Base-by-base conservation (phyloP, 1,140 invertebrate genomes). In the Hestina assimilis region DNA sequence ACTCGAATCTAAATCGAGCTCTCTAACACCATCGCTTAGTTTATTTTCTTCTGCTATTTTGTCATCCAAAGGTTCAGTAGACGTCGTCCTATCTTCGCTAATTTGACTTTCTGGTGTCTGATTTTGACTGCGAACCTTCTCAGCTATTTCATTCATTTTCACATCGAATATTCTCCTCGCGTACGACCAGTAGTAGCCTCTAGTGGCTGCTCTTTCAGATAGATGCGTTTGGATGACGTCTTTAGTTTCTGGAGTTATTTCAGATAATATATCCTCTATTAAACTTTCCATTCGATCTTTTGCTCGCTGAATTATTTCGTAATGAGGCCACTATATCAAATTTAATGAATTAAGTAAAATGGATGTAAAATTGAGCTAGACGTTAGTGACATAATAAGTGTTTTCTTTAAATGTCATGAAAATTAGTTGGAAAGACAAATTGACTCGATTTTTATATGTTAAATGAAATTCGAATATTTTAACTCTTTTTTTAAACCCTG, bases 121-220 rank as follows among this genome's bases (percentile, higher is more conserved):
- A 1, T 33, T 23, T 15, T 12, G n/a, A 9, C 12, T 9, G 0
- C 29, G 26, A 23, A 29, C 40, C 26, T 12, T 21, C 15, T 24
- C 7, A 11, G 38, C 26, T 4, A 20, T 9, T 26, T 41, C 28
- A 26, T 24, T 26, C 4, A 53, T 53, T 45, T 57, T 33, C 11
- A 21, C n/a, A 7, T 63, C 47, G 31, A 63, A 72, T 15, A 55
- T 38, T 3, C 17, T 53, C 6, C 50, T 40, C 4, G 79, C 74
- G 21, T 52, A 65, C n/a, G 72, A 48, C 81, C 81, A 84, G 17
- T 75, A 78, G 63, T 77, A 79, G 2, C 76, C 76, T 4, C 42
- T 42, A 1, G 58, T 19, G 7, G 38, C 40, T 9, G 72, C 55
- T 17, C 41, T 47, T 7, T 54, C 56, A 0, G 20, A n/a, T 7